Evolutionary conservation across 2,888 invertebrate genomes (phyloP), one percentile per base, ranked within the genome.

Genomic region (Tachystola acroxantha): DNA sequence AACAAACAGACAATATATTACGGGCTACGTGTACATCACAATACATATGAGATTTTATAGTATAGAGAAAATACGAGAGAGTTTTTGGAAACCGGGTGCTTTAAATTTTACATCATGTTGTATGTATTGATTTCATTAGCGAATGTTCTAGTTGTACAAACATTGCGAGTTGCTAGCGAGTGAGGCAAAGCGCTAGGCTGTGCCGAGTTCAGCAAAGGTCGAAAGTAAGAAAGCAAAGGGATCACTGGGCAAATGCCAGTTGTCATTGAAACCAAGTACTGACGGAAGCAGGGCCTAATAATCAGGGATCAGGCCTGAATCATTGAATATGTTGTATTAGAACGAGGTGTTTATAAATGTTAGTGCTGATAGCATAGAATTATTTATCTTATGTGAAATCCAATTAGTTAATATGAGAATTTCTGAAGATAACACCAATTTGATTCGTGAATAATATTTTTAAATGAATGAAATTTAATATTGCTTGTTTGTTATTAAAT

Each of bases 31-130:
- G 71, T 70, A 70, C 72, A 61, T 70, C 70, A 75, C 57, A 68
- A 63, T 59, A 68, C 65, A 71, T 69, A 65, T 69, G 68, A 78
- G 68, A 74, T 73, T 80, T 76, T 79, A 79, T 80, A 82, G 66
- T 76, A 16, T 75, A 84, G 68, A 74, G 77, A 76, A 79, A 82
- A 75, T 73, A 79, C 70, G 84, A 84, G 85, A 85, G 84, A 85
- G 82, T 84, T 77, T 67, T 77, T 67, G 79, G 71, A 80, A 84
- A 82, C 84, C 82, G 81, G 85, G 85, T 86, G 85, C 85, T 86
- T 82, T 84, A 85, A 82, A 85, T 75, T 85, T 75, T 81, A 85
- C 77, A 85, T 77, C 82, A 75, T 76, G 75, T 81, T 84, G 69
- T 79, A 80, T 64, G 69, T 73, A 73, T 73, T 80, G 62, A 68